These are phyloP conservation scores for Drosophila nasuta DNA, from an alignment of 1,140 invertebrate species.

Conservation along the genomic window DNA sequence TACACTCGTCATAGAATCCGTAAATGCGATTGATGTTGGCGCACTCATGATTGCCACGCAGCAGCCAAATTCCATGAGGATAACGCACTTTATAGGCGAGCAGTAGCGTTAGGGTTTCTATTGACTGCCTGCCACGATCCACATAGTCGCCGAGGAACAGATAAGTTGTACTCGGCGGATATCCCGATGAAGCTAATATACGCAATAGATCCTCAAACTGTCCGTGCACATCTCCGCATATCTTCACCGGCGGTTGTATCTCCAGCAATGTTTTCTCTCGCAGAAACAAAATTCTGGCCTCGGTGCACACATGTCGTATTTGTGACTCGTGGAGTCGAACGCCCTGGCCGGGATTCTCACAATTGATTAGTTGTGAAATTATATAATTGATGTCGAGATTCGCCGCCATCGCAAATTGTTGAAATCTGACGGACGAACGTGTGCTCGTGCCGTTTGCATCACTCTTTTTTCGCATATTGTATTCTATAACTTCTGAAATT, in stretches of 20 bases:
- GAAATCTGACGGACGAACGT: background rate
- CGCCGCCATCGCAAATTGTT: background rate
- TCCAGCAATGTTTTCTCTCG: conserved; percentile 96
- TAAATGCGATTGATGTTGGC: conserved; percentile 93
- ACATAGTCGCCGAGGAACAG: conserved; percentile 98
- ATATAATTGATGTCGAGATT: conserved; percentile 13
- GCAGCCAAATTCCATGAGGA: conserved; percentile 94
- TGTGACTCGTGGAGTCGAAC: conserved; percentile 26
- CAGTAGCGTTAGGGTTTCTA: conserved; percentile 93
- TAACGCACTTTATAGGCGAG: conserved; percentile 97
- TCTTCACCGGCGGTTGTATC: conserved; percentile 90
- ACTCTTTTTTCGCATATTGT: conserved; percentile 11
- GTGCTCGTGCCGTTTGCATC: background rate
- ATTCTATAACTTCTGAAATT: conserved; percentile 18
- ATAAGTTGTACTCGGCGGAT: conserved; percentile 95
- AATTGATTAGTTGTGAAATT: conserved; percentile 17
- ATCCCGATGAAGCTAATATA: conserved; percentile 93
- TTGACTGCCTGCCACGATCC: conserved; percentile 95
- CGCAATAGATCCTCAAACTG: conserved; percentile 97
- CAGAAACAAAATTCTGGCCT: conserved; percentile 92
- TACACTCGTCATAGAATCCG: conserved; percentile 90
- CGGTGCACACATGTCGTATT: conserved; percentile 27
- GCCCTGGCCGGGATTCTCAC: conserved; percentile 18
- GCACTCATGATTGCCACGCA: conserved; percentile 94
- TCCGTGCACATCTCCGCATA: conserved; percentile 91